These are phyloP conservation scores for Hylia prasina DNA, from an alignment of 2,113 vertebrate genomes.

Conservation along the genomic window DNA sequence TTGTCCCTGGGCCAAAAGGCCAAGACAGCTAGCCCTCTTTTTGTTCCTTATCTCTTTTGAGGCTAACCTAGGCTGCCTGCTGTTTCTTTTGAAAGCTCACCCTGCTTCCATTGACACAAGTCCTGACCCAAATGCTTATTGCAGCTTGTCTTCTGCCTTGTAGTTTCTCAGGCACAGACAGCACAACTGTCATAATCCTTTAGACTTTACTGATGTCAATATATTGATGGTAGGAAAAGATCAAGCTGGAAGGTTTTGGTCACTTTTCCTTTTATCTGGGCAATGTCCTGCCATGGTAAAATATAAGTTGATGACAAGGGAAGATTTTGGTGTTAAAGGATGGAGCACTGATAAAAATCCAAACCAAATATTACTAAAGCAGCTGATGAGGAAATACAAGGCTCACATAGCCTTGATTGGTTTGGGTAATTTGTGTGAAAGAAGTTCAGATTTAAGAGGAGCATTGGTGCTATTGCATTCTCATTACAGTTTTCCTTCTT, in stretches of 20 bases:
- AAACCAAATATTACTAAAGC: background rate
- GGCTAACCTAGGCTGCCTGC: background rate
- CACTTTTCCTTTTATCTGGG: background rate
- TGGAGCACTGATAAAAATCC: background rate
- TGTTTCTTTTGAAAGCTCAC: constrained; percentile 28
- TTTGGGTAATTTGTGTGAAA: background rate
- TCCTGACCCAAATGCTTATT: constrained; percentile 24
- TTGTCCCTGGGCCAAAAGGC: background rate
- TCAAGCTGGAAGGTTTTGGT: background rate
- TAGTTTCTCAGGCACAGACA: background rate
- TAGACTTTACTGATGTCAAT: background rate
- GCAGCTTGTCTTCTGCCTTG: background rate
- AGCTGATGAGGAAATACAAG: background rate
- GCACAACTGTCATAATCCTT: background rate
- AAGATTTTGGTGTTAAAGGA: background rate
- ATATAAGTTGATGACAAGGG: background rate
- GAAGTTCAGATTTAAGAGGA: background rate
- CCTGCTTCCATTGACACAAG: background rate
- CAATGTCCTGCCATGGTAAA: background rate
- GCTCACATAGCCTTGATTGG: background rate
- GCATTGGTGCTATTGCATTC: background rate
- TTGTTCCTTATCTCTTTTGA: background rate
- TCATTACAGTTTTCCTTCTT: background rate
- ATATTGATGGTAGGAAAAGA: constrained; percentile 11
- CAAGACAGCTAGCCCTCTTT: background rate